Conservation (phyloP, 2,888 invertebrate species). For the Drosophila greeni region DNA sequence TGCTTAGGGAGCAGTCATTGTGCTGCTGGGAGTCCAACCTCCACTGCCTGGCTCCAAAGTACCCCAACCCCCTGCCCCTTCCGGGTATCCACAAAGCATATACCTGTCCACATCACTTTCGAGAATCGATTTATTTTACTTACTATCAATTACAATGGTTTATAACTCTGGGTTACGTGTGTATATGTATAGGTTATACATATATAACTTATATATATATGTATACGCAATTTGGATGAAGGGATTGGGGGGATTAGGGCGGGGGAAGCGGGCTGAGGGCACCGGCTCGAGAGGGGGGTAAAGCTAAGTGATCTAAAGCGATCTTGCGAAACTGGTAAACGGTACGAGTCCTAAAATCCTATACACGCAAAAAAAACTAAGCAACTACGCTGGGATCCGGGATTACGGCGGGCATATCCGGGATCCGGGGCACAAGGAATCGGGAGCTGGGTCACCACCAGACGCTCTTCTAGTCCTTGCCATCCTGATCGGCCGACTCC, state of each 20-base stretch:
- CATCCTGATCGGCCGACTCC: conserved; percentile 69
- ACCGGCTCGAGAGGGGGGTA: no score
- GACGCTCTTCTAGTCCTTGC: conserved; percentile 52
- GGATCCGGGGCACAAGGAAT: not conserved
- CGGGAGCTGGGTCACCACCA: not conserved
- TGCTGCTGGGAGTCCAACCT: not conserved
- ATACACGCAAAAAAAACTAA: conserved; percentile 40
- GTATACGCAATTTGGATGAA: conserved; percentile 10
- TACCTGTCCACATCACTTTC: conserved; percentile 28
- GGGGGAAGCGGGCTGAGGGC: no score
- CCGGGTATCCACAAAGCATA: not conserved
- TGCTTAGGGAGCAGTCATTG: not conserved
- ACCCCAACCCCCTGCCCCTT: not conserved
- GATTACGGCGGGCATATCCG: not conserved
- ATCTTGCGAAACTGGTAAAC: conserved; percentile 35
- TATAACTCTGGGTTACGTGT: conserved; percentile 28
- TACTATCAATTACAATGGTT: conserved; percentile 39
- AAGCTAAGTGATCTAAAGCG: conserved; percentile 25
- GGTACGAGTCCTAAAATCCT: conserved; percentile 35
- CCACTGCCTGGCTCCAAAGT: not conserved
- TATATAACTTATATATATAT: conserved; percentile 2
- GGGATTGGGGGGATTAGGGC: not conserved
- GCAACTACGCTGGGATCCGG: conserved; percentile 16
- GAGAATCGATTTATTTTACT: conserved; percentile 61
- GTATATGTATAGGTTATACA: not conserved